These are phyloP conservation scores for Proteles cristata DNA, from an alignment of 2,113 vertebrate genomes.

Conservation along the genomic window DNA sequence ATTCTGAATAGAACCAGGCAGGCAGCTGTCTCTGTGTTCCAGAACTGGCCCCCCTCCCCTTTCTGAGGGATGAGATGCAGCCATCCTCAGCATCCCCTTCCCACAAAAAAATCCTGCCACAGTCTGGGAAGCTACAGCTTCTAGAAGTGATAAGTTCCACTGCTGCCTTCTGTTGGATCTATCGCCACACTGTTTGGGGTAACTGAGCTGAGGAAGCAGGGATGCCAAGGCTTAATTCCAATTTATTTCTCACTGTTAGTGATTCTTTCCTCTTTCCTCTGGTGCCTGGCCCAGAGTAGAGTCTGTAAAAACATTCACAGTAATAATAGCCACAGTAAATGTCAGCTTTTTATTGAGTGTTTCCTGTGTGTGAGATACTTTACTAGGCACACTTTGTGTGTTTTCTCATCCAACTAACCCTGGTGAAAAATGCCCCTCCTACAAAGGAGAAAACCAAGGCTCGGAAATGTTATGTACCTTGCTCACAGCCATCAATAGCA, in stretches of 20 bases:
- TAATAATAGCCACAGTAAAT: not conserved
- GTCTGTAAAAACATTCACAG: not conserved
- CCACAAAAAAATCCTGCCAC: not conserved
- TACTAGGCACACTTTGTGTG: not conserved
- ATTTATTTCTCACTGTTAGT: not conserved
- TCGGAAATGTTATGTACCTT: not conserved
- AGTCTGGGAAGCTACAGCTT: not conserved
- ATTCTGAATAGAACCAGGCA: conserved; percentile 5
- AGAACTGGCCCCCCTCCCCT: not conserved
- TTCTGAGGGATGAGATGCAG: not conserved
- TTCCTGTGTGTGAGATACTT: not conserved
- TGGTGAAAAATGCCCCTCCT: not conserved
- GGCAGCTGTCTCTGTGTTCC: not conserved
- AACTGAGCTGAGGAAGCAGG: not conserved
- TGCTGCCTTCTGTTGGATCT: not conserved
- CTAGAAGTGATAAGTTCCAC: not conserved
- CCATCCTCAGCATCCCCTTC: not conserved
- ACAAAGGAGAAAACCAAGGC: not conserved
- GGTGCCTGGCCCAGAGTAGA: not conserved
- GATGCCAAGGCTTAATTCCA: conserved; percentile 4
- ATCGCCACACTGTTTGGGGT: not conserved
- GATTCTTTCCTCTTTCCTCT: not conserved
- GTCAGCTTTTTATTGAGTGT: not conserved
- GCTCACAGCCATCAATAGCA: not conserved
- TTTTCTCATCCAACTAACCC: not conserved